Conservation (phyloP, 2,888 invertebrate genomes). For the Synanthedon tipuliformis region DNA sequence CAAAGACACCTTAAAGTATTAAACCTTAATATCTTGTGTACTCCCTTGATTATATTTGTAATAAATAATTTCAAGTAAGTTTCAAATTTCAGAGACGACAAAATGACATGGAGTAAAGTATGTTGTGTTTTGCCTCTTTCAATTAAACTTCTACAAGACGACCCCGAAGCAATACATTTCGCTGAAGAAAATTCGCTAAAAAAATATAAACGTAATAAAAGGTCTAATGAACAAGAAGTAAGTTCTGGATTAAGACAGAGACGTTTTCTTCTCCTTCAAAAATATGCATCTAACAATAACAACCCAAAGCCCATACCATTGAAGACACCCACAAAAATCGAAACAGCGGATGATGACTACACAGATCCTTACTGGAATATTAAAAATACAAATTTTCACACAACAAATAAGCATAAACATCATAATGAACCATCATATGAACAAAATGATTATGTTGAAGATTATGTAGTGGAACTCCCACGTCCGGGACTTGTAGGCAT, state of each 20-base stretch:
- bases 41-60: not conserved
- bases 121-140: conserved; percentile 37
- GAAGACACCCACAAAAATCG: conserved; percentile 19
- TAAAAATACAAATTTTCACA: conserved; percentile 34
- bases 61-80: too few species aligned
- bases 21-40: too few species aligned
- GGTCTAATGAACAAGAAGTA: conserved; percentile 19
- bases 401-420: conserved; percentile 13
- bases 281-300: conserved; percentile 16
- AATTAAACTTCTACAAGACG: not conserved
- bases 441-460: conserved; percentile 31
- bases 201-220: conserved; percentile 22
- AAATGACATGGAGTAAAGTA: conserved; percentile 9
- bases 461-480: conserved; percentile 46
- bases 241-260: conserved; percentile 34
- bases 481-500: conserved; percentile 48
- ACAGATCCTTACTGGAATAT: conserved; percentile 58
- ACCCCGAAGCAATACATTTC: not conserved
- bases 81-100: not conserved
- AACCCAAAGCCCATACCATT: conserved; percentile 17
- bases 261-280: conserved; percentile 31
- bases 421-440: conserved; percentile 14
- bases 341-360: conserved; percentile 32
- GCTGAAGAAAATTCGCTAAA: conserved; percentile 10
- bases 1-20: too few species aligned